Percentiles rank a stretch among this genome's conserved stretches.
Conservation (phyloP, 2,888 invertebrate genomes). For the Stenichneumon culpator region DNA sequence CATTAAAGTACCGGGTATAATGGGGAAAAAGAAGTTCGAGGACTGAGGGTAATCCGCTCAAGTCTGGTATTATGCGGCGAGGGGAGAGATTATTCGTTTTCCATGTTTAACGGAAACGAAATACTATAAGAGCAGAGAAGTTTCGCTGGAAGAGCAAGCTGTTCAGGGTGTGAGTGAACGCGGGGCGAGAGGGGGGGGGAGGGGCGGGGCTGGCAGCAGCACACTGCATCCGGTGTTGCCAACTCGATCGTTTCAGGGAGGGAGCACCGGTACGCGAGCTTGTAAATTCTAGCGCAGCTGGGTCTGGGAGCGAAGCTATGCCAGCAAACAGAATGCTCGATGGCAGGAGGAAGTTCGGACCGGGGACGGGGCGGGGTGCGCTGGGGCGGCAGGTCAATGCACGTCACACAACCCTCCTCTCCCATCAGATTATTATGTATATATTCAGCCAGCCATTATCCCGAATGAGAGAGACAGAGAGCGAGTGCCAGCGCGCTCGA, state of each 20-base stretch:
- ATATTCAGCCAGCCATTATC: neutral
- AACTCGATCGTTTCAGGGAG: conserved; percentile 66
- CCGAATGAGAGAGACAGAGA: neutral
- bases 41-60: neutral
- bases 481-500: neutral
- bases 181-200: conserved; percentile 21
- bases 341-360: conserved; percentile 48
- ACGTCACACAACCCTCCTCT: conserved; percentile 36
- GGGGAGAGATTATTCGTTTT: neutral
- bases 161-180: conserved; percentile 26
- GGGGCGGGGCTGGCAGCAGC: conserved; percentile 11
- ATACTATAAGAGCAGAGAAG: neutral
- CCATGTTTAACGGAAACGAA: neutral
- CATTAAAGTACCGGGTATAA: neutral
- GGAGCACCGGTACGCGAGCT: conserved; percentile 48
- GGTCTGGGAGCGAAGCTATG: conserved; percentile 60
- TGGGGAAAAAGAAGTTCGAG: neutral
- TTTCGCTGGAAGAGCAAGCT: conserved; percentile 5
- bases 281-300: conserved; percentile 61
- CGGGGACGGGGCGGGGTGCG: conserved; percentile 7
- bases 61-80: neutral
- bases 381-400: conserved; percentile 52
- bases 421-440: conserved; percentile 18
- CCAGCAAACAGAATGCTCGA: conserved; percentile 30
- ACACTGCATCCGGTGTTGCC: conserved; percentile 61